Evolutionary conservation across 1,140 invertebrate species (phyloP).

Genomic region (Pygmarrhopalites habei): DNA sequence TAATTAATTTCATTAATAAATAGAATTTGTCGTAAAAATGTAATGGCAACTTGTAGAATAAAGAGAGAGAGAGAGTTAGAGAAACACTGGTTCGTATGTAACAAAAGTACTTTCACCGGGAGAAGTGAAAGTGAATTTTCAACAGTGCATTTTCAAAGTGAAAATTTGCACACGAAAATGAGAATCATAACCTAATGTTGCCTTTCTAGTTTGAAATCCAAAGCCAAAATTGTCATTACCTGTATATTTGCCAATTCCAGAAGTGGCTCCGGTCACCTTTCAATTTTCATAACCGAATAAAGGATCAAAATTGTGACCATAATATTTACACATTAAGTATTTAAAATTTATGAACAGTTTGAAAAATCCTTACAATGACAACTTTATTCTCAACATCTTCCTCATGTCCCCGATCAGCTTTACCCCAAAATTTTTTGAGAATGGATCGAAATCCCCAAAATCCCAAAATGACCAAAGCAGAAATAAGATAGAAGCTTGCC

Average conservation of each 20-base stretch:
- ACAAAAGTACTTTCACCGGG: neutral
- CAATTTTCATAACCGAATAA: no score
- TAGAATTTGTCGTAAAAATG: neutral
- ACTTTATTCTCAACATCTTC: constrained; percentile 42
- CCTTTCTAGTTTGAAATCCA: neutral
- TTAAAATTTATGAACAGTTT: no score
- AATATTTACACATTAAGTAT: no score
- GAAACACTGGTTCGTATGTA: neutral
- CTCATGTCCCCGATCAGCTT: neutral
- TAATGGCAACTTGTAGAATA: neutral
- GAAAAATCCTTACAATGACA: constrained; percentile 51
- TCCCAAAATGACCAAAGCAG: neutral
- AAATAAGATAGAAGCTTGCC: no score
- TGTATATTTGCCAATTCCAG: constrained; percentile 54
- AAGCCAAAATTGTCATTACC: constrained; percentile 45
- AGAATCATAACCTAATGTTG: no score
- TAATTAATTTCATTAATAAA: constrained; percentile 58
- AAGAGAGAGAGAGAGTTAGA: neutral
- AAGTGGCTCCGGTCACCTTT: constrained; percentile 57
- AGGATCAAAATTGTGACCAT: no score
- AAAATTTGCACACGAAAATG: neutral
- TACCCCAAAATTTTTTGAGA: neutral
- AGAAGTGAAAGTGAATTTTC: neutral
- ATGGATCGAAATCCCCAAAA: neutral
- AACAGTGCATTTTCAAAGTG: neutral